Conservation (phyloP, 2,888 invertebrate species). For the Sylvicola cinctus region DNA sequence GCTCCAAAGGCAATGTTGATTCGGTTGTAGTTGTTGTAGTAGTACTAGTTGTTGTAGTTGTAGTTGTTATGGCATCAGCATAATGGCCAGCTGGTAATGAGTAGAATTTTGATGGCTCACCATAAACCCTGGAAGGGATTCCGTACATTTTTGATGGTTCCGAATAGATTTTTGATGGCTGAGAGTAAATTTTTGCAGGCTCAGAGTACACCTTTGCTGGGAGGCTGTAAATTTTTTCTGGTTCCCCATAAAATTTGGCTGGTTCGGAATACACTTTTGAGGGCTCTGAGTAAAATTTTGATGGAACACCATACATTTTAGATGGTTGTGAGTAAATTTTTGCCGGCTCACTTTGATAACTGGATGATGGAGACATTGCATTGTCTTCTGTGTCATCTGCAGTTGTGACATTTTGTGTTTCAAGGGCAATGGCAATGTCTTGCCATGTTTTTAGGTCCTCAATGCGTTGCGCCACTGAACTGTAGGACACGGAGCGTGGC, state of each 20-base stretch:
- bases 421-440: constrained; percentile 10
- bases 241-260: constrained; percentile 31
- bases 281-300: constrained; percentile 34
- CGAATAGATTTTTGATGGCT: constrained; percentile 33
- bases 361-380: not conserved
- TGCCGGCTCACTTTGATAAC: constrained; percentile 6
- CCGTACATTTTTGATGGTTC: constrained; percentile 34
- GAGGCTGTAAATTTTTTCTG: constrained; percentile 28
- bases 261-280: constrained; percentile 36
- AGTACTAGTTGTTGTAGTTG: constrained; percentile 6
- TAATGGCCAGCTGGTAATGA: constrained; percentile 37
- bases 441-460: constrained; percentile 17
- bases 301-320: constrained; percentile 25
- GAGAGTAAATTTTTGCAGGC: constrained; percentile 36
- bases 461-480: constrained; percentile 26
- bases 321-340: constrained; percentile 22
- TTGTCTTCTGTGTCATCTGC: not conserved
- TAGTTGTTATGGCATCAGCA: constrained; percentile 26
- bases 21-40: not conserved
- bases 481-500: constrained; percentile 32
- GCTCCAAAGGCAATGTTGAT: not conserved
- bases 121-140: constrained; percentile 30
- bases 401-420: constrained; percentile 3
- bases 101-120: constrained; percentile 29
- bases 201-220: constrained; percentile 32